A percentile compares a stretch with the other conserved stretches of the same genome.
Conservation (phyloP, 2,888 invertebrate genomes). For the Scaptomyza tumidula region DNA sequence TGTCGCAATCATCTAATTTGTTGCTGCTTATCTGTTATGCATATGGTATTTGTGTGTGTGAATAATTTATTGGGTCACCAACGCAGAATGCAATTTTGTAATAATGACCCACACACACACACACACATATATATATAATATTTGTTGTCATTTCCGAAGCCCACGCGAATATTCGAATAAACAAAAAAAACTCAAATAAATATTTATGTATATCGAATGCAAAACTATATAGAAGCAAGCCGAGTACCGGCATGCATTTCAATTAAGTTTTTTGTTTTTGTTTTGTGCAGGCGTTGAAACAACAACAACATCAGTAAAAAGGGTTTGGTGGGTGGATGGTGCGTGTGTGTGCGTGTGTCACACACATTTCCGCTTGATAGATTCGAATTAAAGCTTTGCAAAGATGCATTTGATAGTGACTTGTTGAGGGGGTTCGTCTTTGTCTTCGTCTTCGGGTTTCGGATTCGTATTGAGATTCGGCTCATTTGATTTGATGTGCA, state of each 20-base stretch:
- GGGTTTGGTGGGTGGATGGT: constrained; percentile 7
- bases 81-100: constrained; percentile 68
- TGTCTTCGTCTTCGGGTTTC: constrained; percentile 25
- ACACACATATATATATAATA: constrained; percentile 11
- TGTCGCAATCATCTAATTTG: constrained; percentile 68
- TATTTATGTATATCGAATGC: background rate
- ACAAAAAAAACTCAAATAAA: constrained; percentile 6
- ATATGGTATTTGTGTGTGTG: constrained; percentile 13
- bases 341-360: constrained; percentile 6
- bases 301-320: constrained; percentile 5
- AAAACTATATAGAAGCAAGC: constrained; percentile 22
- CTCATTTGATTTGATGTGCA: constrained; percentile 42
- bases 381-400: constrained; percentile 49
- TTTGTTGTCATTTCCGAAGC: constrained; percentile 27
- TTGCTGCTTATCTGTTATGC: constrained; percentile 52
- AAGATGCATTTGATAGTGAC: constrained; percentile 49
- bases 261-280: constrained; percentile 29
- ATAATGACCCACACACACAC: constrained; percentile 39
- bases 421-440: constrained; percentile 50
- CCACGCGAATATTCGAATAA: constrained; percentile 45
- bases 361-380: constrained; percentile 61
- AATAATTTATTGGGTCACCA: constrained; percentile 59
- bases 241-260: constrained; percentile 57
- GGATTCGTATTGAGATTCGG: constrained; percentile 29
- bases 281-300: constrained; percentile 31